phyloP scores from a whole-genome alignment of 2,797 vertebrate species.

The Tragopan temminckii region DNA sequence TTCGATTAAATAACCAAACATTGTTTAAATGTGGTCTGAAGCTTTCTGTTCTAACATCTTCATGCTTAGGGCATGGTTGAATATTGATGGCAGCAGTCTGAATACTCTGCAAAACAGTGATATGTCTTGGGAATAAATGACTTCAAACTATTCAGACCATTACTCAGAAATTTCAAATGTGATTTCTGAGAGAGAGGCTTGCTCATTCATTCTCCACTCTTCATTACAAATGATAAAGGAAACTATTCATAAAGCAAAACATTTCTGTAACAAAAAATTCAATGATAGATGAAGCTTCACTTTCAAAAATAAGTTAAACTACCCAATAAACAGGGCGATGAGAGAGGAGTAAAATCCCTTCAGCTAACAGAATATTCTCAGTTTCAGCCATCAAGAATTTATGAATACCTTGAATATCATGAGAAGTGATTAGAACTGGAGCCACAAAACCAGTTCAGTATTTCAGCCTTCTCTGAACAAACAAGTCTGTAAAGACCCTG shows the following conservation, averaged over 20 bases:
- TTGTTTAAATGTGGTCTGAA: neutral
- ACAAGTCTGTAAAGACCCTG: neutral
- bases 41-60: neutral
- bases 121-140: slow-evolving; percentile 30
- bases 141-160: slow-evolving; percentile 31
- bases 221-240: slow-evolving; percentile 45
- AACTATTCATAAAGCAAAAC: slow-evolving; percentile 14
- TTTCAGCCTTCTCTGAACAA: neutral
- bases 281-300: neutral
- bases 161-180: slow-evolving; percentile 36
- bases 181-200: slow-evolving; percentile 18
- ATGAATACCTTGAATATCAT: neutral
- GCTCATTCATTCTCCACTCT: slow-evolving; percentile 44
- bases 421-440: neutral
- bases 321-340: neutral
- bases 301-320: slow-evolving; percentile 24
- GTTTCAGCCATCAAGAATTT: neutral
- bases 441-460: neutral
- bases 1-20: neutral
- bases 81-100: slow-evolving; percentile 12
- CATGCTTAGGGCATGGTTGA: neutral
- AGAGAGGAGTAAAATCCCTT: neutral
- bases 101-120: slow-evolving; percentile 48
- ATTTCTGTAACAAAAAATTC: neutral
- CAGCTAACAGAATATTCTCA: neutral